Percentiles rank a stretch among this genome's conserved stretches.
These are phyloP conservation scores for Columba livia DNA, from an alignment of 2,113 vertebrate species.

Conservation along the genomic window DNA sequence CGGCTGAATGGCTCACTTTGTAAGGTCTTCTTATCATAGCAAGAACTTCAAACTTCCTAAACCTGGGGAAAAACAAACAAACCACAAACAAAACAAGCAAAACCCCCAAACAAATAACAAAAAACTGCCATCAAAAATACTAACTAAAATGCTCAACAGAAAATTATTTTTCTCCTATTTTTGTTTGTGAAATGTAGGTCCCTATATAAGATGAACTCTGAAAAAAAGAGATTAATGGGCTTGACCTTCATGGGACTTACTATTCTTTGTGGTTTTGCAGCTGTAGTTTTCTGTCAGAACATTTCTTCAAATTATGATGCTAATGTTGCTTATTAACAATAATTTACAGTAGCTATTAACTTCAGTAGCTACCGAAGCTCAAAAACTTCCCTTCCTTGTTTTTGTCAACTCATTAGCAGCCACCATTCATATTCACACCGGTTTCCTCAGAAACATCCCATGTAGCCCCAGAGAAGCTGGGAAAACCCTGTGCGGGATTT, in stretches of 20 bases:
- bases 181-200: neutral
- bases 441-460: neutral
- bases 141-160: neutral
- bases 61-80: neutral
- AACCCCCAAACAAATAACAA: too few relatives aligned
- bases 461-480: rapidly evolving
- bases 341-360: neutral
- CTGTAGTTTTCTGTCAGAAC: neutral
- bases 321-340: neutral
- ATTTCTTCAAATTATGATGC: neutral
- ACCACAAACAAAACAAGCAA: too few relatives aligned
- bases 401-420: neutral
- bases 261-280: neutral
- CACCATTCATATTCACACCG: neutral
- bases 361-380: neutral
- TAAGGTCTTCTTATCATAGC: neutral
- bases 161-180: neutral
- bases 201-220: neutral
- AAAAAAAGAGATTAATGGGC: neutral
- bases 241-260: neutral
- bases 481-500: neutral
- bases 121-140: neutral
- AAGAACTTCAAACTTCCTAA: neutral
- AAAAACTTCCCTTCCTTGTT: neutral
- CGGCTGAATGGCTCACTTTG: neutral